phyloP scores from a whole-genome alignment of 2,113 vertebrate species.

The Nothocercus nigrocapillus region DNA sequence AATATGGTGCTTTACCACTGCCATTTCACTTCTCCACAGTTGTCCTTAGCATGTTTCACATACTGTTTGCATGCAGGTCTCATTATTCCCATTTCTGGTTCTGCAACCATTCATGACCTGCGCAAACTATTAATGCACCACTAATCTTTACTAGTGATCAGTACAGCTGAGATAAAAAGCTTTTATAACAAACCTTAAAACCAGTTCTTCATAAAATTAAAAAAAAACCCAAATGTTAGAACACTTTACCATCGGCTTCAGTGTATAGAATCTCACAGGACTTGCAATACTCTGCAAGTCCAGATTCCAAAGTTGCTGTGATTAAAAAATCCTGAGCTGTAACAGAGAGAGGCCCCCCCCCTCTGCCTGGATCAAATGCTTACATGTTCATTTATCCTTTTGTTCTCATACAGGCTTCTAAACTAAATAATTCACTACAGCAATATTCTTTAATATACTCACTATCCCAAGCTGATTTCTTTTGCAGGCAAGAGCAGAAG shows the following conservation, averaged over 20 bases:
- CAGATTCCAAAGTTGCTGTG: background rate
- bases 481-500: background rate
- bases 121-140: background rate
- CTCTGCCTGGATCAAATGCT: background rate
- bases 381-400: background rate
- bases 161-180: background rate
- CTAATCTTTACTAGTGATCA: background rate
- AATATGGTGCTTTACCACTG: background rate
- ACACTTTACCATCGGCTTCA: background rate
- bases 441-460: background rate
- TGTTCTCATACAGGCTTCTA: background rate
- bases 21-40: background rate
- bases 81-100: background rate
- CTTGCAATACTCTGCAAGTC: background rate
- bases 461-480: background rate
- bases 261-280: background rate
- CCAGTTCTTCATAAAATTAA: background rate
- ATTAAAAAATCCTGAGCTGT: background rate
- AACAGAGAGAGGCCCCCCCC: background rate
- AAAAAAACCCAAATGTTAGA: background rate
- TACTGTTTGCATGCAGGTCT: background rate
- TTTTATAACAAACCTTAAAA: background rate
- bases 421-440: background rate
- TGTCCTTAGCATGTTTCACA: background rate
- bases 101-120: background rate